These are phyloP conservation scores for Habroteleia sp. DNA, from an alignment of 2,888 invertebrate species.

Conservation along the genomic window DNA sequence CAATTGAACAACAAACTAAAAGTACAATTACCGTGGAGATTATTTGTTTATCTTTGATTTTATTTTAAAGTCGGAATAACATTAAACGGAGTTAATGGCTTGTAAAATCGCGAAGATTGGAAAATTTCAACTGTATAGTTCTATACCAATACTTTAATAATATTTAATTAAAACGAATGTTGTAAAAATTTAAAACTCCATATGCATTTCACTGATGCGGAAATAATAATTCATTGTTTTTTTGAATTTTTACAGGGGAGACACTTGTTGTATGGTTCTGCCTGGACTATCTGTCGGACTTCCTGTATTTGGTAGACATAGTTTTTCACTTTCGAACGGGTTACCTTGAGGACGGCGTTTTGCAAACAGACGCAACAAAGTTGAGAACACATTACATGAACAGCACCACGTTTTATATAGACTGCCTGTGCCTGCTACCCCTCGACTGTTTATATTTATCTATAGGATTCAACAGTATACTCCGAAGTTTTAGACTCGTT, in stretches of 20 bases:
- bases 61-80: slow-evolving; percentile 25
- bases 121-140: too few species aligned
- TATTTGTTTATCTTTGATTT: too few species aligned
- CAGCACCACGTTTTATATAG: slow-evolving; percentile 98
- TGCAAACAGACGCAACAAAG: slow-evolving; percentile 97
- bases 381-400: slow-evolving; percentile 98
- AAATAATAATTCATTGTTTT: too few species aligned
- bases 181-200: not conserved
- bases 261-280: slow-evolving; percentile 97
- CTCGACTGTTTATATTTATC: slow-evolving; percentile 98
- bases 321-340: slow-evolving; percentile 98
- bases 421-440: slow-evolving; percentile 98
- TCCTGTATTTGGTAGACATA: slow-evolving; percentile 97
- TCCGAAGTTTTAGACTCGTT: slow-evolving; percentile 96
- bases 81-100: slow-evolving; percentile 11
- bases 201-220: too few species aligned
- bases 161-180: slow-evolving; percentile 17
- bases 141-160: too few species aligned
- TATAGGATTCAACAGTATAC: slow-evolving; percentile 97
- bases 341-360: slow-evolving; percentile 97
- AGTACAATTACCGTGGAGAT: not conserved
- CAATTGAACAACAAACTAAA: not conserved
- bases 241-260: slow-evolving; percentile 83
- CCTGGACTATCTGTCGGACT: slow-evolving; percentile 97
- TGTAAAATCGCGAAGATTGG: too few species aligned